Evolutionary conservation across 2,797 vertebrate species (phyloP).

Genomic region (Danio kyathit): DNA sequence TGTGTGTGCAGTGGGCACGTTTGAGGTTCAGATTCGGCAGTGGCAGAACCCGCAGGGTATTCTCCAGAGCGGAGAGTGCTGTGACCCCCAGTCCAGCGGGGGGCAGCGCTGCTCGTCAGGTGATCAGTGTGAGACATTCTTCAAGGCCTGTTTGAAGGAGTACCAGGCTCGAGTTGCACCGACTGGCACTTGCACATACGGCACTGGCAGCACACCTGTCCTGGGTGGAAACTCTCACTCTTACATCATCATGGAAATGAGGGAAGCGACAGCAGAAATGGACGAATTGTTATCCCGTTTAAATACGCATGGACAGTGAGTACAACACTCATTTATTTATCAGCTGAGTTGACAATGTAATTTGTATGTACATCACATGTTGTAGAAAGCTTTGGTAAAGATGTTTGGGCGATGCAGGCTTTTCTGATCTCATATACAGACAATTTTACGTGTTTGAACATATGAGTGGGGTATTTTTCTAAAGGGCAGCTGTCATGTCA

Average conservation of each 20-base stretch:
- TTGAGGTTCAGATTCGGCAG: slow-evolving; percentile 83
- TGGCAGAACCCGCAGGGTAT: slow-evolving; percentile 78
- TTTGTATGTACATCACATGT: neutral
- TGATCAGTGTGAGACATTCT: slow-evolving; percentile 82
- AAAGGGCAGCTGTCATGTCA: slow-evolving; percentile 18
- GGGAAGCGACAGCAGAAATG: slow-evolving; percentile 66
- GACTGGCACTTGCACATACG: slow-evolving; percentile 80
- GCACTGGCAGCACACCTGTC: slow-evolving; percentile 74
- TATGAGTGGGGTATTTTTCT: neutral
- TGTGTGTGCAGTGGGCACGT: slow-evolving; percentile 75
- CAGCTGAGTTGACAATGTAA: neutral
- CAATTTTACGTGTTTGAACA: neutral
- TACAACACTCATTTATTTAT: slow-evolving; percentile 54
- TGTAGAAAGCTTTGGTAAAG: neutral
- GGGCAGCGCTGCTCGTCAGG: slow-evolving; percentile 74
- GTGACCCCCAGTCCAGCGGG: slow-evolving; percentile 72
- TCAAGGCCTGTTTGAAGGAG: slow-evolving; percentile 85
- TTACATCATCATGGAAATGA: slow-evolving; percentile 68
- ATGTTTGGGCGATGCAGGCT: neutral
- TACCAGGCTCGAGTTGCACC: slow-evolving; percentile 81
- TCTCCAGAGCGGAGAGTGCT: slow-evolving; percentile 80
- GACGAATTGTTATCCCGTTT: slow-evolving; percentile 82
- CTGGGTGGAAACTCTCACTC: slow-evolving; percentile 81
- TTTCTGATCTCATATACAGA: neutral
- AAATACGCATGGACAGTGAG: slow-evolving; percentile 87